These are phyloP conservation scores for Pyrgus malvae DNA, from an alignment of 2,888 invertebrate genomes.

Conservation along the genomic window DNA sequence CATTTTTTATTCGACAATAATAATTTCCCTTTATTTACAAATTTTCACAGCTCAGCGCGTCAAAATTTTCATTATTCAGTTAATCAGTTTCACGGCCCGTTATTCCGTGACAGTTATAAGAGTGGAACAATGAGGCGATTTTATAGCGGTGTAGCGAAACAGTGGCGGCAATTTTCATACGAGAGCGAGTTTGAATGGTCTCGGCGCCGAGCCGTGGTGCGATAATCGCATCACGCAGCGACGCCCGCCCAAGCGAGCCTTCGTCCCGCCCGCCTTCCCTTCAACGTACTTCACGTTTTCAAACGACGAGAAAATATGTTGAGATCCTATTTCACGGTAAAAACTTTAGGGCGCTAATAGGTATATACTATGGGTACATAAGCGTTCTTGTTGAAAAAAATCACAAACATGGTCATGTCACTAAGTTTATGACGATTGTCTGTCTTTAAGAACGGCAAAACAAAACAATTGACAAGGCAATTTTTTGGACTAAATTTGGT, in stretches of 20 bases:
- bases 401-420: no score
- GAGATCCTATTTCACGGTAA: conserved; percentile 73
- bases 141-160: conserved; percentile 68
- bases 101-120: conserved; percentile 78
- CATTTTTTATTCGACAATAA: no score
- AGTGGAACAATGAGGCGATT: conserved; percentile 71
- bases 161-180: conserved; percentile 76
- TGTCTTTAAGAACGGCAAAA: no score
- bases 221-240: conserved; percentile 85
- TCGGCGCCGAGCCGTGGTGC: conserved; percentile 83
- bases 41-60: conserved; percentile 8
- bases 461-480: no score
- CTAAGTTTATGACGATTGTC: no score
- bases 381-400: no score
- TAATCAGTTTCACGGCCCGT: conserved; percentile 69
- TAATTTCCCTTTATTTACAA: not conserved
- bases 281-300: conserved; percentile 54
- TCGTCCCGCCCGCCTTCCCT: conserved; percentile 40
- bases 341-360: no score
- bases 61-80: conserved; percentile 52
- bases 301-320: conserved; percentile 76
- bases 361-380: no score
- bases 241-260: conserved; percentile 42
- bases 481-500: no score
- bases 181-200: conserved; percentile 66